Percentiles rank a stretch among this genome's conserved stretches.
Evolutionary conservation across 2,797 vertebrate genomes (phyloP).

Genomic region (Pseudochromis fuscus): DNA sequence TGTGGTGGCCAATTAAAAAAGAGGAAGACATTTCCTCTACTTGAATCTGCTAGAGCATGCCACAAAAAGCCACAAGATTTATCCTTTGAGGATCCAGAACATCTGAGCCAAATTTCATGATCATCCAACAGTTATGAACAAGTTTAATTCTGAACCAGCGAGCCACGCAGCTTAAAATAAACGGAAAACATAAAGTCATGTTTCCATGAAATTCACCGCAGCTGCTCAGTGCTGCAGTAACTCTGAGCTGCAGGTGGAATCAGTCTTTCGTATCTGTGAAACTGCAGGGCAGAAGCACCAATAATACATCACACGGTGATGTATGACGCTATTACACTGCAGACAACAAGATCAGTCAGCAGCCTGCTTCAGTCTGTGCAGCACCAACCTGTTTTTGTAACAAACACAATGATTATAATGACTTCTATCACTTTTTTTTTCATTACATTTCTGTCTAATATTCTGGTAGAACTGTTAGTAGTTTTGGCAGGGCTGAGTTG

Average conservation of each 20-base stretch:
- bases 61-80: not conserved
- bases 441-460: too few species aligned
- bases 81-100: not conserved
- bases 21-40: too few species aligned
- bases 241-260: conserved; percentile 68
- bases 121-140: not conserved
- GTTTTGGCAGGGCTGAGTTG: not conserved
- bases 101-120: not conserved
- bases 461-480: not conserved
- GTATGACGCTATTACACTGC: conserved; percentile 68
- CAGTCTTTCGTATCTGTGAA: conserved; percentile 56
- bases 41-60: too few species aligned
- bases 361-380: conserved; percentile 19
- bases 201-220: conserved; percentile 40
- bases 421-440: too few species aligned
- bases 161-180: conserved; percentile 24
- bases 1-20: too few species aligned
- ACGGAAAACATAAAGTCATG: conserved; percentile 26
- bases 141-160: conserved; percentile 14
- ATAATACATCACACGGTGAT: conserved; percentile 66
- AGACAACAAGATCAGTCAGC: conserved; percentile 71
- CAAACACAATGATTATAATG: conserved; percentile 14
- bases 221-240: conserved; percentile 40
- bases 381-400: conserved; percentile 11
- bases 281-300: conserved; percentile 65